A percentile compares a stretch with the other conserved stretches of the same genome.
Evolutionary conservation across 1,140 invertebrate genomes (phyloP).

Genomic region (Homalodisca vitripennis): DNA sequence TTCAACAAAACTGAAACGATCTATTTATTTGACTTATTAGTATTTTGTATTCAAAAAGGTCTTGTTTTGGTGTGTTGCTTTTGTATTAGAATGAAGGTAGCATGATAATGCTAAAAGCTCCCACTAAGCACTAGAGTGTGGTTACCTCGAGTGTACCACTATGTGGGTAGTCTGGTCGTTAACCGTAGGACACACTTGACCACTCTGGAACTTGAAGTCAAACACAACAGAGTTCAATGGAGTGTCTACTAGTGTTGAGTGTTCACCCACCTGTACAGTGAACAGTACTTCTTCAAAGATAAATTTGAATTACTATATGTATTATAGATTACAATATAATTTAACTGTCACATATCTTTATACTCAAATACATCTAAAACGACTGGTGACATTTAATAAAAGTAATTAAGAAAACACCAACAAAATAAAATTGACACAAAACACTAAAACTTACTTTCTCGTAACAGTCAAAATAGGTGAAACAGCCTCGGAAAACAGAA

Average conservation of each 20-base stretch:
- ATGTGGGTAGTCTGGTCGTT: conserved; percentile 45
- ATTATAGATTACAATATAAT: not conserved
- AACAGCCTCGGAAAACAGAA: conserved; percentile 32
- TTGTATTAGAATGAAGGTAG: not conserved
- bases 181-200: conserved; percentile 44
- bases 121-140: not conserved
- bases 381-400: not conserved
- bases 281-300: too few species aligned
- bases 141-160: conserved; percentile 44
- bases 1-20: too few species aligned
- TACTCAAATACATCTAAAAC: not conserved
- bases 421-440: not conserved
- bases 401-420: not conserved
- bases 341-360: not conserved
- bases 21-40: too few species aligned
- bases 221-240: too few species aligned
- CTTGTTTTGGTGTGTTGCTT: too few species aligned
- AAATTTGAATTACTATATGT: not conserved
- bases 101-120: not conserved
- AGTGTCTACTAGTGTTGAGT: too few species aligned
- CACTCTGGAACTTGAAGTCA: conserved; percentile 50
- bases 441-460: conserved; percentile 8
- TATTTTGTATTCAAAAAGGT: too few species aligned
- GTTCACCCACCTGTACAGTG: too few species aligned
- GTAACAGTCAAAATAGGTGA: conserved; percentile 34